Base-by-base conservation (phyloP, 2,888 invertebrate genomes). In the Epistrophe eligans region DNA sequence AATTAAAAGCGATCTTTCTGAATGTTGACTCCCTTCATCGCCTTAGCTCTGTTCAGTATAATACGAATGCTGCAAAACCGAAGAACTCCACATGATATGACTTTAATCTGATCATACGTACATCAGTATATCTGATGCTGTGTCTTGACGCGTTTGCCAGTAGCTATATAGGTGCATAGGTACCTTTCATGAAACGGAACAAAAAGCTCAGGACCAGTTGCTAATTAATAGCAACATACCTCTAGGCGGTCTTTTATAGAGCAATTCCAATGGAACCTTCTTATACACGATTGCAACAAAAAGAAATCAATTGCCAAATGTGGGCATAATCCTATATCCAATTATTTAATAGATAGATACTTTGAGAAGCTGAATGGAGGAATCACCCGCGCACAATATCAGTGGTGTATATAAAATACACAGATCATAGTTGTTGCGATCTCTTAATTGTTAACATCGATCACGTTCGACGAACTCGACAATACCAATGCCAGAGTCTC, bases 401-500 rank as follows among this genome's bases (percentile, higher is more conserved):
- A 35, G 17, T 38, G 76, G 8, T 4, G 32, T 35, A 6, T 32
- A 77, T 77, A 73, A 24, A 24, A 24, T 38, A 70, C 77, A 67
- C 66, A 72, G 73, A 77, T 77, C 77, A 77, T 35, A 81, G 67
- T 77, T 80, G 76, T 84, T 50, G 48, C 81, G 81, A 85, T 81
- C 84, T 67, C 81, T 85, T 85, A 85, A 85, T 85, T 85, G 84
- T 85, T 85, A 77, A 85, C 77, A 85, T 85, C 84, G 84, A 85
- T 85, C 84, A 85, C 84, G 84, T 85, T 85, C 84, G 73, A 43
- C 77, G 73, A 73, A 67, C 48, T 79, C 79, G 57, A 48, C 55
- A 62, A 73, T 73, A 55, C 72, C 38, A 52, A 43, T 60, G 45
- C 28, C 57, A 58, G 38, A 52, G 57, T 52, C 19, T 40, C 17